Evolutionary conservation across 2,888 invertebrate species (phyloP).

Genomic region (Chydorus sphaericus): DNA sequence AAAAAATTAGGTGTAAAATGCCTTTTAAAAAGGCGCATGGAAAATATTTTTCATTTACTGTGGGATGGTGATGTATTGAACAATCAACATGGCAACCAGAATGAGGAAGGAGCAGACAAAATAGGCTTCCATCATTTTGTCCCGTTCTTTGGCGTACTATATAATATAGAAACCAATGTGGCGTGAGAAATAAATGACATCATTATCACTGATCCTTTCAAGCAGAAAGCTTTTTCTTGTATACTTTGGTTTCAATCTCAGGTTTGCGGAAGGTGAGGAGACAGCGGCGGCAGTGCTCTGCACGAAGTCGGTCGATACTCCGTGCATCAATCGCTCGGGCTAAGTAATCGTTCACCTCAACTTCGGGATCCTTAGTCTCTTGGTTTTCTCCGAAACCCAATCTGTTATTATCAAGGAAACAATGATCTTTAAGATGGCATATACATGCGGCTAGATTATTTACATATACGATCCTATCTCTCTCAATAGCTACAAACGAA

Average conservation of each 20-base stretch:
- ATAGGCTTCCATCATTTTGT: slow-evolving; percentile 73
- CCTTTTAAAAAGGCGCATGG: background rate
- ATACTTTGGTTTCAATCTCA: slow-evolving; percentile 62
- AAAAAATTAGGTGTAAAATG: background rate
- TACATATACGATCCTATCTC: no score
- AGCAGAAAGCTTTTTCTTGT: background rate
- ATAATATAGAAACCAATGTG: slow-evolving; percentile 23
- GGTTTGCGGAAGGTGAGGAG: slow-evolving; percentile 69
- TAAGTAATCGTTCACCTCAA: slow-evolving; percentile 90
- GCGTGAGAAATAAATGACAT: background rate
- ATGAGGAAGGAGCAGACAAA: slow-evolving; percentile 65
- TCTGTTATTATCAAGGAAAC: slow-evolving; percentile 40
- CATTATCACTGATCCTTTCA: background rate
- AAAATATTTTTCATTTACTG: slow-evolving; percentile 37
- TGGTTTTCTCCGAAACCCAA: slow-evolving; percentile 52
- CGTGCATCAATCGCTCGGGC: slow-evolving; percentile 91
- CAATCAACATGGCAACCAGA: slow-evolving; percentile 48
- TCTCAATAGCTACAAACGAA: no score
- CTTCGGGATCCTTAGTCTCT: slow-evolving; percentile 54
- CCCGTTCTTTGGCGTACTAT: slow-evolving; percentile 67
- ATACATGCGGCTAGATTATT: no score
- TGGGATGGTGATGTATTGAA: slow-evolving; percentile 50
- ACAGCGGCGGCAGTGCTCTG: slow-evolving; percentile 75
- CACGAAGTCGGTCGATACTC: slow-evolving; percentile 72
- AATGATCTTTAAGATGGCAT: no score